These are phyloP conservation scores for Eleginops maclovinus DNA, from an alignment of 2,113 vertebrate species.

Conservation along the genomic window DNA sequence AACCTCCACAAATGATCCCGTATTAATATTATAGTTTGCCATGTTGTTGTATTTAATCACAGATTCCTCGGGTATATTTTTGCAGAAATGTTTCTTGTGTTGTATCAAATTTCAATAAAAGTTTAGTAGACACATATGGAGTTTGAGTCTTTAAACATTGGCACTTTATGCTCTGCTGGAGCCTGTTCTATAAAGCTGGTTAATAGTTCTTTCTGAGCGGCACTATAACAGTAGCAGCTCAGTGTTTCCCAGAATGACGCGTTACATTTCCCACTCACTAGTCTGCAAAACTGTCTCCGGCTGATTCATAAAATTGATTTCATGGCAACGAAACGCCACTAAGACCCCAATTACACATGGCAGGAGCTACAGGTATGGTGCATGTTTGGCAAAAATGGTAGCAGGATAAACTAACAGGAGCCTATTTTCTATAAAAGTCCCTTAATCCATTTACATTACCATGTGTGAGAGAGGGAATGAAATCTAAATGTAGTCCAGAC, in stretches of 20 bases:
- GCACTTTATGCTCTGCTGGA: conserved; percentile 15
- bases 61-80: conserved; percentile 78
- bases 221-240: conserved; percentile 30
- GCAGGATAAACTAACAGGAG: conserved; percentile 47
- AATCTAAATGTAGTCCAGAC: conserved; percentile 48
- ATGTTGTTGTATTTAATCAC: conserved; percentile 74
- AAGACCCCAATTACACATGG: conserved; percentile 47
- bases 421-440: conserved; percentile 34
- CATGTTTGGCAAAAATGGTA: conserved; percentile 11
- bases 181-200: conserved; percentile 16
- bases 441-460: conserved; percentile 53
- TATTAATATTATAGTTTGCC: conserved; percentile 52
- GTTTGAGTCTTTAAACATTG: conserved; percentile 36
- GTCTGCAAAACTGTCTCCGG: conserved; percentile 14
- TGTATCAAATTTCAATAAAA: conserved; percentile 71
- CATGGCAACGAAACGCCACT: conserved; percentile 25
- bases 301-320: conserved; percentile 41
- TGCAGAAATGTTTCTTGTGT: conserved; percentile 71
- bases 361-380: conserved; percentile 33
- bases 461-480: conserved; percentile 4
- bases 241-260: conserved; percentile 37
- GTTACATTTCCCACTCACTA: conserved; percentile 34
- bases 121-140: conserved; percentile 34
- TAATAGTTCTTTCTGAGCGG: conserved; percentile 27
- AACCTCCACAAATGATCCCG: conserved; percentile 39